A percentile compares a stretch with the other conserved stretches of the same genome.
Conservation (phyloP, 2,888 invertebrate genomes). For the Troilus luridus region DNA sequence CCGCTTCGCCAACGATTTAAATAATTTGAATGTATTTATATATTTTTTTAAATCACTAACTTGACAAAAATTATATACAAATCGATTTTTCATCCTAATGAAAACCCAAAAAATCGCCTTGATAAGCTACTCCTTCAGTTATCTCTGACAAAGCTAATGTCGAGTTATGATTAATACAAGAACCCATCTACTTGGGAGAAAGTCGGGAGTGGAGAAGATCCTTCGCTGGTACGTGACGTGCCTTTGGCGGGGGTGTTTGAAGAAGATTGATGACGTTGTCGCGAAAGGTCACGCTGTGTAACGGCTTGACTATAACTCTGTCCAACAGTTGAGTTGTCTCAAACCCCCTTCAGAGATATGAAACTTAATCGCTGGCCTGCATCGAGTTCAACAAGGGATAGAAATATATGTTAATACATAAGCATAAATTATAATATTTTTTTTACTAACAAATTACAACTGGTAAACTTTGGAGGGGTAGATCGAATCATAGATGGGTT, state of each 20-base stretch:
- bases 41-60: no score
- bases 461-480: no score
- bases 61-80: not conserved
- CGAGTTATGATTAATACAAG: constrained; percentile 15
- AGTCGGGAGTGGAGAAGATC: not conserved
- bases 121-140: not conserved
- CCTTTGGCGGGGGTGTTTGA: constrained; percentile 21
- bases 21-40: no score
- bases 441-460: no score
- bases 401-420: not conserved
- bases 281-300: constrained; percentile 4
- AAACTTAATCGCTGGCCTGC: not conserved
- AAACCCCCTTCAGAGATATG: not conserved
- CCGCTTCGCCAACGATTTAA: no score
- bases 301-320: not conserved
- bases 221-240: not conserved
- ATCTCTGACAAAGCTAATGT: constrained; percentile 6
- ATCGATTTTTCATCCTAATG: not conserved
- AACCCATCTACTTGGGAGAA: constrained; percentile 8
- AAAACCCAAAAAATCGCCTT: not conserved
- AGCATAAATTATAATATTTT: not conserved
- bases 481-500: no score
- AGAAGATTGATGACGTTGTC: constrained; percentile 32
- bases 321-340: not conserved
- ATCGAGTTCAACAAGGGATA: not conserved